phyloP scores from a whole-genome alignment of 1,140 invertebrate species.

The Drosophila virilis region DNA sequence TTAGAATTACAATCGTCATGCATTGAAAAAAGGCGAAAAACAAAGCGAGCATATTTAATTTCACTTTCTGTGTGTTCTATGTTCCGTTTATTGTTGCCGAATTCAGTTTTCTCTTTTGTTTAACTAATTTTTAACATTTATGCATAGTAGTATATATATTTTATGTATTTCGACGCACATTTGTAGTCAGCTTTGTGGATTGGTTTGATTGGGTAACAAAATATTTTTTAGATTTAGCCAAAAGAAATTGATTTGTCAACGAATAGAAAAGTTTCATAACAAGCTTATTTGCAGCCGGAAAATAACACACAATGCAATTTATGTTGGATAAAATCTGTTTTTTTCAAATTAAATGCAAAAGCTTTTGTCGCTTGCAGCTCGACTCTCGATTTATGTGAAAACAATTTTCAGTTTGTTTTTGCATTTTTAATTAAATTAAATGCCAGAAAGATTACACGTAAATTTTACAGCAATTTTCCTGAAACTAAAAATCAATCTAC shows the following conservation, averaged over 20 bases:
- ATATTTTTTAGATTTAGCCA: conserved; percentile 6
- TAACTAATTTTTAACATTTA: too few relatives aligned
- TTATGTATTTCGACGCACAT: too few relatives aligned
- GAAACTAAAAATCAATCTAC: conserved; percentile 20
- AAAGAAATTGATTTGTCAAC: conserved; percentile 16
- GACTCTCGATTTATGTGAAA: background rate
- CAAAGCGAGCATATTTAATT: too few relatives aligned
- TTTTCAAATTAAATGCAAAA: conserved; percentile 22
- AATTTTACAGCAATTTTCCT: background rate
- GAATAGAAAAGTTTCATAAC: conserved; percentile 21
- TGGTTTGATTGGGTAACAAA: conserved; percentile 8
- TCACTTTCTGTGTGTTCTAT: too few relatives aligned
- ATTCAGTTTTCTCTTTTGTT: too few relatives aligned
- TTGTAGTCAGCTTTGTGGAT: conserved; percentile 1
- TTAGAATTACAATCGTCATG: too few relatives aligned
- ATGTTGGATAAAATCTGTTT: background rate
- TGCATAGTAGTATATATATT: too few relatives aligned
- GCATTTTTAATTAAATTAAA: conserved; percentile 33
- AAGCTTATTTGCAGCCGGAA: conserved; percentile 6
- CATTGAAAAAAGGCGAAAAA: too few relatives aligned
- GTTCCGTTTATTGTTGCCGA: too few relatives aligned
- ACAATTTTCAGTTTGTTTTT: conserved; percentile 5
- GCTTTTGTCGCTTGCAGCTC: background rate
- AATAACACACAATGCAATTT: conserved; percentile 1
- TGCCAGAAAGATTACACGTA: background rate